Conservation (phyloP, 2,113 vertebrate genomes). For the Grallaria varia region DNA sequence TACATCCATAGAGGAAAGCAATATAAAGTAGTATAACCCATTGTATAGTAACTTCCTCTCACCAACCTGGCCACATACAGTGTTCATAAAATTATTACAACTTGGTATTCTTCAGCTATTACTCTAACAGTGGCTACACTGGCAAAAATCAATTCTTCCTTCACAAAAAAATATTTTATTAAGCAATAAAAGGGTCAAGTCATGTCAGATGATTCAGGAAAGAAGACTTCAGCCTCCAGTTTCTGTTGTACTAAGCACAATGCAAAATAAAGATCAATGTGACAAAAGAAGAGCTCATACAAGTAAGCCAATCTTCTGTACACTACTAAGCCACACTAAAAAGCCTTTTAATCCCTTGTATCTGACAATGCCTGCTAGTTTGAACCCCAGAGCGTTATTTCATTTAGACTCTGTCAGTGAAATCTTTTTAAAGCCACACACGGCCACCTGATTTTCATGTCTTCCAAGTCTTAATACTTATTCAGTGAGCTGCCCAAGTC, state of each 20-base stretch:
- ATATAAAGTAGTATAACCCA: background rate
- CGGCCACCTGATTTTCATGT: background rate
- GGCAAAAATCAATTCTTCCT: constrained; percentile 41
- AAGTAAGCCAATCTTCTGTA: constrained; percentile 55
- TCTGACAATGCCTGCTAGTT: constrained; percentile 49
- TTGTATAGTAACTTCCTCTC: background rate
- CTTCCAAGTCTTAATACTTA: background rate
- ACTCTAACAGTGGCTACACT: background rate
- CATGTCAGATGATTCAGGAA: background rate
- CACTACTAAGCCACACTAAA: constrained; percentile 52
- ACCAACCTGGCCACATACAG: background rate
- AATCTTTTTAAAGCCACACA: constrained; percentile 13
- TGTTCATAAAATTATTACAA: constrained; percentile 29
- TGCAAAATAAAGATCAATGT: constrained; percentile 55
- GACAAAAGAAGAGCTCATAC: constrained; percentile 42
- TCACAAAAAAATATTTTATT: background rate
- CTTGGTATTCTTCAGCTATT: constrained; percentile 35
- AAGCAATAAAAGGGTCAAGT: background rate
- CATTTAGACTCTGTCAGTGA: background rate
- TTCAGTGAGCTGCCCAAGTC: background rate
- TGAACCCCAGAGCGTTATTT: constrained; percentile 1
- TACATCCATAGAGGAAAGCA: background rate
- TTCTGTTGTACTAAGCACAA: constrained; percentile 56
- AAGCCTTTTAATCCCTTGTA: constrained; percentile 47
- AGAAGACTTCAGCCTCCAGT: background rate